Conservation (phyloP, 2,888 invertebrate genomes). For the Acanthosepion pharaonis region DNA sequence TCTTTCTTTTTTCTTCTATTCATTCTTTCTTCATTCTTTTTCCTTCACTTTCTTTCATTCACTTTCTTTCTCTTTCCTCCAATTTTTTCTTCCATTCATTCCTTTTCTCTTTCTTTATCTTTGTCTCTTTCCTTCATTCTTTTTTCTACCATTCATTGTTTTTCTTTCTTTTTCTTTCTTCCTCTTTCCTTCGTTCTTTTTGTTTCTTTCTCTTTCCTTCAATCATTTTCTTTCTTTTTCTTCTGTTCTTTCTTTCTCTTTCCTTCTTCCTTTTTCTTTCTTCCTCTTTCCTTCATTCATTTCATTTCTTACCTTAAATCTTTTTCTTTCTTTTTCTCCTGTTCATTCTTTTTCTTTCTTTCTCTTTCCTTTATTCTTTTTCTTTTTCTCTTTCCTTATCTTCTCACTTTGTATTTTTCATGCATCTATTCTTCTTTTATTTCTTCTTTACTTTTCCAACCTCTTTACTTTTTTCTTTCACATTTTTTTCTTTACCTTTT, state of each 20-base stretch:
- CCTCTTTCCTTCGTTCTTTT: not conserved
- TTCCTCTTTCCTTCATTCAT: not conserved
- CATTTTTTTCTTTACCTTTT: too few relatives aligned
- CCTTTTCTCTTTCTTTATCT: not conserved
- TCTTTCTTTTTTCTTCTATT: not conserved
- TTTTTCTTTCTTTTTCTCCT: not conserved
- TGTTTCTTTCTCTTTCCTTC: not conserved
- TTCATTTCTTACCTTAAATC: not conserved
- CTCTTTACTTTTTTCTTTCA: too few relatives aligned
- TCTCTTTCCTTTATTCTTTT: not conserved
- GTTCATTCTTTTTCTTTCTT: not conserved
- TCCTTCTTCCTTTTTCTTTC: not conserved
- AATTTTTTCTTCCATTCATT: not conserved
- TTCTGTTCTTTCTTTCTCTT: not conserved
- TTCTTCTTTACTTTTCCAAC: not conserved
- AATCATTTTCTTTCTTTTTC: not conserved
- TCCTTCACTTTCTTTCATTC: rapidly evolving
- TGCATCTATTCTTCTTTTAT: not conserved
- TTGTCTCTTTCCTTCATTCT: not conserved
- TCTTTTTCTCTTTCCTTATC: not conserved
- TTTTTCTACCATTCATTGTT: not conserved
- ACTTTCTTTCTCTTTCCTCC: not conserved
- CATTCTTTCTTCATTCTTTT: rapidly evolving
- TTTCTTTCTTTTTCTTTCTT: not conserved
- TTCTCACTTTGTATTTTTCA: not conserved